Evolutionary conservation across 64 coral and sea anemone species (phyloP), one percentile per base, ranked within the genome.

Genomic region (Pocillopora verrucosa): DNA sequence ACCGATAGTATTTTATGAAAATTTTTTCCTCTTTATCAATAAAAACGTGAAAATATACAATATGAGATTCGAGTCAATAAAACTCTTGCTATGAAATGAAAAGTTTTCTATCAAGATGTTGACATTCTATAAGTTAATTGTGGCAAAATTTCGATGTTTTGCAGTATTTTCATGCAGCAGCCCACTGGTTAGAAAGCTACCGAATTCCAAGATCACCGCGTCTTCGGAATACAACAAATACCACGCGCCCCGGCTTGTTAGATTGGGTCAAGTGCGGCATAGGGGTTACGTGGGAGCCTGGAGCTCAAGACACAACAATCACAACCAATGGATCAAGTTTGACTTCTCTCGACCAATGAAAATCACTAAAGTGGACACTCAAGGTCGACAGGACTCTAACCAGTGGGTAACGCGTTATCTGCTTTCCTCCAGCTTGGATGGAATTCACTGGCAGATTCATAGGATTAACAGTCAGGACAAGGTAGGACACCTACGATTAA

Each of bases 301-400:
- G 93, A 34, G 72, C 24, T 25, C 93, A n/a, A 74, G 65, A 67
- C 36, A 74, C 60, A 91, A 88, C 59, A 86, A 87, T 79, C 45
- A 86, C 59, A 80, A 90, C n/a, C 88, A 91, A 24, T 94, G 93
- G 93, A 59, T 94, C 9, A 89, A 94, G 78, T 89, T 92, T 60
- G 90, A 92, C 34, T 92, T 92, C 30, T 34, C 70, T 59, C 74
- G 90, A 36, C 38, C 86, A 38, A 92, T 57, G 76, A 79, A 16
- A 62, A 56, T 92, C 51, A 92, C 83, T 0, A 67, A 86, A 58
- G 77, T 92, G 30, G 90, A 86, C 17, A 92, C 83, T 7, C 90
- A 92, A 72, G 90, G 90, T 36, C 74, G 90, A 10, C 60, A 70
- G 14, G 80, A 92, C 51, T 61, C 67, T 34, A 58, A 77, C 19